Conservation (phyloP, 2,888 invertebrate species). For the Merodon equestris region DNA sequence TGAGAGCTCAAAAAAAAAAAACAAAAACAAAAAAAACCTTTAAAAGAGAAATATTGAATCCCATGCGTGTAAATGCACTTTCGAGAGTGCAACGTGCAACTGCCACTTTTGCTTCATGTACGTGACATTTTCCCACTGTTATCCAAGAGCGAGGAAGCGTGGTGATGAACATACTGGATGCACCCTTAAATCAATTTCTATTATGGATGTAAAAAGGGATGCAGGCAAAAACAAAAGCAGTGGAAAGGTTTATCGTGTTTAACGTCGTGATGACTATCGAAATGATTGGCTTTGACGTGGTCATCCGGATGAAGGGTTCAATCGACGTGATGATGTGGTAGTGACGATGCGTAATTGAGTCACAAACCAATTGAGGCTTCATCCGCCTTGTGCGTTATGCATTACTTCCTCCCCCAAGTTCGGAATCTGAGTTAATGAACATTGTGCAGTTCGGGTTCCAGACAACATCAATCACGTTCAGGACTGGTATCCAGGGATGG, state of each 20-base stretch:
- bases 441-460: too few relatives aligned
- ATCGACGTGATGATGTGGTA: slow-evolving; percentile 18
- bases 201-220: too few relatives aligned
- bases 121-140: slow-evolving; percentile 53
- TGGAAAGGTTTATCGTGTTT: slow-evolving; percentile 26
- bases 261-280: slow-evolving; percentile 30
- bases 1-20: slow-evolving; percentile 7
- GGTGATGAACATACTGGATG: slow-evolving; percentile 35
- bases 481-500: slow-evolving; percentile 11
- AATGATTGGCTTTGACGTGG: slow-evolving; percentile 55
- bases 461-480: too few relatives aligned
- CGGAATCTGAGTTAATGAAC: too few relatives aligned
- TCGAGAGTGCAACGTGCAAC: slow-evolving; percentile 33
- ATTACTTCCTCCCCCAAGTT: too few relatives aligned
- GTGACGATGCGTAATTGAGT: slow-evolving; percentile 40
- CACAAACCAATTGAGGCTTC: slow-evolving; percentile 45
- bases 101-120: slow-evolving; percentile 3
- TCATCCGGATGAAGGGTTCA: slow-evolving; percentile 44
- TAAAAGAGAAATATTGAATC: not conserved
- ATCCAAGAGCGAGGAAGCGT: slow-evolving; percentile 43
- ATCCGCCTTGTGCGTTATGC: too few relatives aligned
- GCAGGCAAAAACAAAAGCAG: not conserved
- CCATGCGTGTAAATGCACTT: slow-evolving; percentile 57
- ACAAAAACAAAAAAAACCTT: slow-evolving; percentile 37
- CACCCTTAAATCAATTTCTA: slow-evolving; percentile 57